Evolutionary conservation across 1,140 invertebrate genomes (phyloP), one percentile per base, ranked within the genome.

Genomic region (Cepaea nemoralis): DNA sequence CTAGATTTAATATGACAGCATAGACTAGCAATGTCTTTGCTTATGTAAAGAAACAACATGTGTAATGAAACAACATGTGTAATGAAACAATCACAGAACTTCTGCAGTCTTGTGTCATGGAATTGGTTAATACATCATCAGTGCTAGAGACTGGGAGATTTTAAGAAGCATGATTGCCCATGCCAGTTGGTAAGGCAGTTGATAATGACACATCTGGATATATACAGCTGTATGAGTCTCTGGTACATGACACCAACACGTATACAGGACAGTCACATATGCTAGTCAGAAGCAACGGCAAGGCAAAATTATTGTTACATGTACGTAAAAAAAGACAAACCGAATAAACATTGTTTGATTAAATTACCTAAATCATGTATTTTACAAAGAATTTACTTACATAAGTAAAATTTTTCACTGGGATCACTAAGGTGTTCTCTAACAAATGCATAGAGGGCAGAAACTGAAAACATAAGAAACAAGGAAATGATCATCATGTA

Each of bases 361-460:
- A 31, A 55, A 55, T 19, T 3, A 55, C 8, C 8, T 55, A 5
- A 55, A 1, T 22, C 22, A 14, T 22, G 3, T 3, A 14, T 8
- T 45, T 45, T 8, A 22, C 33, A 27, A 31, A 63, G n/a, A 31
- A 10, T 6, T 31, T 35, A 93, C 94, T 94, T 93, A 96, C 95
- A 96, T 35, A 96, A 92, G 88, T 94, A 93, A 91, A 96, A 96
- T 82, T 94, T 89, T 83, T 93, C 88, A 37, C 92, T 88, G 31
- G 93, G 90, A 88, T 94, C 89, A 37, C 92, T 91, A 35, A 97
- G 90, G 91, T 94, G 94, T 82, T 92, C 91, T 89, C 93, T 94
- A 1, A 96, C 93, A 92, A 96, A 96, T 71, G 94, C 93, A 66
- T 93, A 92, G 6, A 97, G 92, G 79, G 93, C 91, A 85, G 92